Percentiles rank a stretch among this genome's conserved stretches.
phyloP scores from a whole-genome alignment of 2,888 invertebrate species.

The Darwinula stevensoni region DNA sequence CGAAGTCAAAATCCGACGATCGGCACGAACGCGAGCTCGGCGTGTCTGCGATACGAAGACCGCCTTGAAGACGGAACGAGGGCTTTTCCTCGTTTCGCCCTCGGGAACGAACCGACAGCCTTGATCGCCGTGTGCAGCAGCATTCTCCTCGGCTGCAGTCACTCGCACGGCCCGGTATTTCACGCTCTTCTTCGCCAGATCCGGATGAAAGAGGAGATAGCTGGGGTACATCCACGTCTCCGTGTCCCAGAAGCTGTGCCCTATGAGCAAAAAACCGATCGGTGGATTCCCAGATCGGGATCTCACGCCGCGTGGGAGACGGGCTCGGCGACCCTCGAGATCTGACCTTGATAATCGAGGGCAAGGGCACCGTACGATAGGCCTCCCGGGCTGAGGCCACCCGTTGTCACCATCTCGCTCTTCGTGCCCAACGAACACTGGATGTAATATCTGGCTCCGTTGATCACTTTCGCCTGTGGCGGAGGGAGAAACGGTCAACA shows the following conservation, averaged over 20 bases:
- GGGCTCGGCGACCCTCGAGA: too few relatives aligned
- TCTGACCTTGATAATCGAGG: slow-evolving; percentile 11
- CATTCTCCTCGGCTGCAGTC: slow-evolving; percentile 10
- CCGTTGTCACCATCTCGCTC: not conserved
- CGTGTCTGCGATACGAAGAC: too few relatives aligned
- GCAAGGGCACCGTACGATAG: slow-evolving; percentile 10
- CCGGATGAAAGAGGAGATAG: slow-evolving; percentile 11
- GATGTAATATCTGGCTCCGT: not conserved
- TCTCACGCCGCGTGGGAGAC: too few relatives aligned
- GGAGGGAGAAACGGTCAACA: too few relatives aligned
- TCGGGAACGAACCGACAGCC: too few relatives aligned
- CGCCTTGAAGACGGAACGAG: too few relatives aligned
- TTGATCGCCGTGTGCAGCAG: too few relatives aligned
- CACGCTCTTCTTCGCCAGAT: slow-evolving; percentile 10
- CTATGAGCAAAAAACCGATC: slow-evolving; percentile 5
- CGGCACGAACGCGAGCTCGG: too few relatives aligned
- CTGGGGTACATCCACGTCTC: slow-evolving; percentile 12
- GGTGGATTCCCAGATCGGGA: too few relatives aligned
- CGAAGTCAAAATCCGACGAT: too few relatives aligned
- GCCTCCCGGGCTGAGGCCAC: slow-evolving; percentile 12
- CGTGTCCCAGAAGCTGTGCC: slow-evolving; percentile 12
- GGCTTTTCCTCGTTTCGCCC: too few relatives aligned
- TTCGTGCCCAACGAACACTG: not conserved
- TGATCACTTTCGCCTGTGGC: slow-evolving; percentile 1
- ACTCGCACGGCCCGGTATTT: slow-evolving; percentile 10